phyloP scores from a whole-genome alignment of 2,888 invertebrate genomes.

The Phyllotreta cruciferae region DNA sequence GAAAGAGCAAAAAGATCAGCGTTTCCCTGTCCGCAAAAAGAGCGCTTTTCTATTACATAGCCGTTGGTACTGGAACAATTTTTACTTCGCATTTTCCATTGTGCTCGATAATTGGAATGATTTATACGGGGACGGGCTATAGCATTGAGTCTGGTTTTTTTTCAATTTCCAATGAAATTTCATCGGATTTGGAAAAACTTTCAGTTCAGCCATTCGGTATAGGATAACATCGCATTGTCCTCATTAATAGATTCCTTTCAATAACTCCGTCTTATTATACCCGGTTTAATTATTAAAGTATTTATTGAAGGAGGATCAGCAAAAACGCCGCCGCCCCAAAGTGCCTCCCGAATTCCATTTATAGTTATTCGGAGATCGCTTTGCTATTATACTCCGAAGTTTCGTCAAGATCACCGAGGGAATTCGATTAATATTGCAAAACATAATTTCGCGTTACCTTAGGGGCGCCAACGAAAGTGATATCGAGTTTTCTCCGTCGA shows the following conservation, averaged over 20 bases:
- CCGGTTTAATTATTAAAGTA: too few species aligned
- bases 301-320: too few species aligned
- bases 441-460: constrained; percentile 12
- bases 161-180: constrained; percentile 1
- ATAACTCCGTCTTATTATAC: too few species aligned
- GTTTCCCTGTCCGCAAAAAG: constrained; percentile 2
- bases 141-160: background rate
- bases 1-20: background rate
- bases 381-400: constrained; percentile 9
- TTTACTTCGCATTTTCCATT: constrained; percentile 22
- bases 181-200: too few species aligned
- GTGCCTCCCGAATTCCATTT: constrained; percentile 17
- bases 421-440: constrained; percentile 22
- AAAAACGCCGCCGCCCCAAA: too few species aligned
- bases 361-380: constrained; percentile 30
- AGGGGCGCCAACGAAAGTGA: constrained; percentile 13
- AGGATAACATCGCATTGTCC: too few species aligned
- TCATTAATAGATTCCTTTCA: too few species aligned
- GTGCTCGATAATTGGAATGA: constrained; percentile 27
- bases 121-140: constrained; percentile 5
- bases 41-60: background rate
- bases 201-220: too few species aligned
- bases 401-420: constrained; percentile 8
- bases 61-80: constrained; percentile 11
- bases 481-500: constrained; percentile 13